phyloP scores from a whole-genome alignment of 1,140 invertebrate species.

The Drosophila gunungcola region DNA sequence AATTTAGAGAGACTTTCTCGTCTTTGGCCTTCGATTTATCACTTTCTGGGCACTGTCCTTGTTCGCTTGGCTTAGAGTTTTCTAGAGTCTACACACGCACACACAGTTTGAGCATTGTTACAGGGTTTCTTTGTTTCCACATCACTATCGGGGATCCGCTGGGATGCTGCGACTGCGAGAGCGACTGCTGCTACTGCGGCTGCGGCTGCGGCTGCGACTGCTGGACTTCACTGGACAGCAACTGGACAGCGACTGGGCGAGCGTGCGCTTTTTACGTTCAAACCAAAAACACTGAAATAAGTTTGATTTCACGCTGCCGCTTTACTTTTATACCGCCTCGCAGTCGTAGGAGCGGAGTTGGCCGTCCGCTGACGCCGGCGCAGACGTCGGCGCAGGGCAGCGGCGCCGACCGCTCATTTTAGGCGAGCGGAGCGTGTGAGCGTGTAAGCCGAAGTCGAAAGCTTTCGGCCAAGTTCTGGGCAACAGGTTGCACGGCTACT shows the following conservation, averaged over 20 bases:
- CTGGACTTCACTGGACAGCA: slow-evolving; percentile 60
- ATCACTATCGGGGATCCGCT: slow-evolving; percentile 28
- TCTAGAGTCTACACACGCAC: slow-evolving; percentile 35
- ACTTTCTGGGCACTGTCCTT: slow-evolving; percentile 37
- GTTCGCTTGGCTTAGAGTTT: not conserved
- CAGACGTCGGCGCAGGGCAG: slow-evolving; percentile 14
- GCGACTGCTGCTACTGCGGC: slow-evolving; percentile 41
- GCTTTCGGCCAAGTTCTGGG: slow-evolving; percentile 50
- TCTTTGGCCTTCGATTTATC: slow-evolving; percentile 28
- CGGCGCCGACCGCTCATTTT: slow-evolving; percentile 49
- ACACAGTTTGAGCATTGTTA: slow-evolving; percentile 27
- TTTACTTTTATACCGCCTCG: slow-evolving; percentile 80
- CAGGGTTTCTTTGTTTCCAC: slow-evolving; percentile 17
- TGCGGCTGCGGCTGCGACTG: too few relatives aligned
- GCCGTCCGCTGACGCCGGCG: slow-evolving; percentile 18
- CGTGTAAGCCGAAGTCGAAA: slow-evolving; percentile 35
- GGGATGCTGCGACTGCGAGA: slow-evolving; percentile 20
- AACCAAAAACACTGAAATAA: slow-evolving; percentile 84
- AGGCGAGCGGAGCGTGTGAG: slow-evolving; percentile 26
- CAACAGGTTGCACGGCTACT: slow-evolving; percentile 41
- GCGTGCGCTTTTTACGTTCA: slow-evolving; percentile 71
- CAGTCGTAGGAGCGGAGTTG: slow-evolving; percentile 35
- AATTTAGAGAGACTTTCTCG: slow-evolving; percentile 27
- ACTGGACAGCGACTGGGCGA: slow-evolving; percentile 58
- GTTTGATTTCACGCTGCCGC: slow-evolving; percentile 78